A percentile compares a stretch with the other conserved stretches of the same genome.
Evolutionary conservation across 2,797 vertebrate genomes (phyloP).

Genomic region (Botia kubotai): DNA sequence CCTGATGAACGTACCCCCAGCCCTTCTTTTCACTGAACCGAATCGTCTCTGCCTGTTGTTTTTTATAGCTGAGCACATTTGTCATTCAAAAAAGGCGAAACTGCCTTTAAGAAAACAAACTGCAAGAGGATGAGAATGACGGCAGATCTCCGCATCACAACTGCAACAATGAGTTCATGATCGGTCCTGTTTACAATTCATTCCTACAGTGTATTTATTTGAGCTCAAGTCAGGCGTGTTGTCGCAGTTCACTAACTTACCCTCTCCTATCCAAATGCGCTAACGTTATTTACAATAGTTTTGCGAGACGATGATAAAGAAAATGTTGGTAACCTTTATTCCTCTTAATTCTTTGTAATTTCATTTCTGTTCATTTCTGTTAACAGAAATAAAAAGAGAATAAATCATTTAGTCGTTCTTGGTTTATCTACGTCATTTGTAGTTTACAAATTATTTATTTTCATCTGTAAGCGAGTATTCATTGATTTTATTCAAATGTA

Average conservation of each 20-base stretch:
- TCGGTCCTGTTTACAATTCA: too few relatives aligned
- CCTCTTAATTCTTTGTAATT: too few relatives aligned
- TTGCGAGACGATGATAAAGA: too few relatives aligned
- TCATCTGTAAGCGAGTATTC: too few relatives aligned
- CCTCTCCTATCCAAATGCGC: background rate
- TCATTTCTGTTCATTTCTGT: too few relatives aligned
- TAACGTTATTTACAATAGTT: background rate
- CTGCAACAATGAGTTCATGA: too few relatives aligned
- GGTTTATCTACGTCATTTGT: too few relatives aligned
- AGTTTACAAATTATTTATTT: too few relatives aligned
- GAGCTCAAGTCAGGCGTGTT: background rate
- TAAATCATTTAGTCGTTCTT: too few relatives aligned
- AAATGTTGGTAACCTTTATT: too few relatives aligned
- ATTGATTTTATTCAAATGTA: too few relatives aligned
- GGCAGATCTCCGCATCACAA: background rate
- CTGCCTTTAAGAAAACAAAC: background rate
- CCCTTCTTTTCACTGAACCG: constrained; percentile 30
- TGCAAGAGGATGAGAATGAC: background rate
- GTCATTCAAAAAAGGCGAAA: constrained; percentile 32
- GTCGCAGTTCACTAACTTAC: background rate
- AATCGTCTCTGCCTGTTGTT: background rate
- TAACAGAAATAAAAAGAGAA: too few relatives aligned
- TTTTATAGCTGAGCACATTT: constrained; percentile 33
- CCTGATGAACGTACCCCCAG: background rate
- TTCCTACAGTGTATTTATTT: background rate